Base-by-base conservation (phyloP, 2,888 invertebrate genomes). In the Ceraclea dissimilis region DNA sequence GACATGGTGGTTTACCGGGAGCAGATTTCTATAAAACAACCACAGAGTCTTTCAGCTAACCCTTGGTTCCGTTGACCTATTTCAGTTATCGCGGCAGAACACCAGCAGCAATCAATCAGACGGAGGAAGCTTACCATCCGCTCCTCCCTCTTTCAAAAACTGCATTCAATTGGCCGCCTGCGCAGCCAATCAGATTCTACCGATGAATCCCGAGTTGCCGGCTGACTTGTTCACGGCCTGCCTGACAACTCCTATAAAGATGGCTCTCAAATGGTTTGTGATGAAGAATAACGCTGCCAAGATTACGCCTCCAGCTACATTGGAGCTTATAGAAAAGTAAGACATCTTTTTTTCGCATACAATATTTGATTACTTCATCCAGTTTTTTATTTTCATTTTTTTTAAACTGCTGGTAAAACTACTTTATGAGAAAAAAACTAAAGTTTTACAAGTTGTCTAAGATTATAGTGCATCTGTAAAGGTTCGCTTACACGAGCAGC, bases 161-260 rank as follows among this genome's bases (percentile, higher is more conserved):
- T 97, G 97, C 74, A 97, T 99, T 67, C 96, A 98, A 73, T 76
- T 99, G 67, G 99, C 92, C 34, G 97, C 99, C 19, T 99, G 99
- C 73, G 86, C 90, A 34, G 85, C 87, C n/a, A 89, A 88, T 66
- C 94, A 99, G 76, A 83, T 88, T 63, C 81, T 99, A 66, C 99
- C 99, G 16, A 94, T 95, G 93, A 91, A 93, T 78, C 91, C 98
- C 1, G 93, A 96, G 72, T 79, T 99, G 67, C 99, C 99, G 2
- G 98, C 98, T 2, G 99, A 86, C 75, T 81, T 99, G 66, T 99
- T 99, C 78, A 98, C 99, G 22, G 86, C 96, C 13, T 99, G 99
- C 75, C 83, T 99, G 66, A 99, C 98, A 54, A 98, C 98, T 54
- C 99, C 99, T 46, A 96, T 99, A 66, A 93, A 93, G 79, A 93